Conservation (phyloP, 1,140 invertebrate genomes). For the Leptinotarsa lineolata region DNA sequence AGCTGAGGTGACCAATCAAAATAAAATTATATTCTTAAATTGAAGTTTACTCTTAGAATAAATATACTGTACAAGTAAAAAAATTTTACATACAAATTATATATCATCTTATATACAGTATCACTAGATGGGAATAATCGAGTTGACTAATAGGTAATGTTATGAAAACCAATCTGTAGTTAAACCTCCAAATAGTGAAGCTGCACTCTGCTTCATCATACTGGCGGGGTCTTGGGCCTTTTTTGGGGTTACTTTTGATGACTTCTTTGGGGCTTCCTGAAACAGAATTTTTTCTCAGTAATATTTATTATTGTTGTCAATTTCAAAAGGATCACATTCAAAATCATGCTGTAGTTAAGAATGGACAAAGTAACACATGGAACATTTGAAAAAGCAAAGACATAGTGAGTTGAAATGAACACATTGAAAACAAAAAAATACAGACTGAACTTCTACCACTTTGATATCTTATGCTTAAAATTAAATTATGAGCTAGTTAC, state of each 20-base stretch:
- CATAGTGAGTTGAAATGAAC: too few relatives aligned
- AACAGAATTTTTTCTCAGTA: neutral
- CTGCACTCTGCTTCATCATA: conserved; percentile 68
- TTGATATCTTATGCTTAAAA: too few relatives aligned
- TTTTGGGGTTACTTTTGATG: conserved; percentile 39
- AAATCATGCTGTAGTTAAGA: too few relatives aligned
- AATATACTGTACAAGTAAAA: conserved; percentile 27
- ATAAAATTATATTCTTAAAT: neutral
- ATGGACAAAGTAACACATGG: too few relatives aligned
- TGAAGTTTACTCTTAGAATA: conserved; percentile 11
- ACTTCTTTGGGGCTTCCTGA: conserved; percentile 18
- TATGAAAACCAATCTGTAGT: conserved; percentile 75
- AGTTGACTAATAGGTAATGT: conserved; percentile 21
- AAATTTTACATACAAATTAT: conserved; percentile 21
- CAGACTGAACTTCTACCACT: too few relatives aligned
- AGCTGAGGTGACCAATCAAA: conserved; percentile 9
- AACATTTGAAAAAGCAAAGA: too few relatives aligned
- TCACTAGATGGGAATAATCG: conserved; percentile 10
- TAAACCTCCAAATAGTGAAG: conserved; percentile 77
- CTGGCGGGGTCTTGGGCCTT: conserved; percentile 43
- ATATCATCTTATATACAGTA: conserved; percentile 27
- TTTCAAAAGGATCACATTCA: too few relatives aligned
- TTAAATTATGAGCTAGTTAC: too few relatives aligned
- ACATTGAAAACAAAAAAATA: too few relatives aligned
- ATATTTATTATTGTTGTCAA: too few relatives aligned